Evolutionary conservation across 1,140 invertebrate genomes (phyloP), one percentile per base, ranked within the genome.

Genomic region (Diorhabda sublineata): DNA sequence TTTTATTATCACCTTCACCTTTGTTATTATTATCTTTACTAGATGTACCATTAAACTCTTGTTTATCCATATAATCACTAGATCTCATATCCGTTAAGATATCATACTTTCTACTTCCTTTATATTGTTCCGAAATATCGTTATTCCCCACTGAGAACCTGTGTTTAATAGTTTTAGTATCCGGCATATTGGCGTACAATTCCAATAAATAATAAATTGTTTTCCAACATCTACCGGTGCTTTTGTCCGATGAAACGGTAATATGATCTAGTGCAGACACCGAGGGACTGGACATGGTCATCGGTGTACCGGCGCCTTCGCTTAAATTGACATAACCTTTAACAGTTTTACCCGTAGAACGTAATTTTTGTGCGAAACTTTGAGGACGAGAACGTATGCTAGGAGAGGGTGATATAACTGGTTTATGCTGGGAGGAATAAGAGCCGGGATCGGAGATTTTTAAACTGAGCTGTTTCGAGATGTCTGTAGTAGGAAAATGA

Each of bases 171-270:
- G 94, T 97, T 81, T 97, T 97, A 0, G 93, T 93, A 78, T 97
- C 95, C 0, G 96, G 95, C 87, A 95, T 93, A 11, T 92, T 95
- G 3, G 95, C 94, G 79, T 98, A 98, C 41, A 98, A 82, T 77
- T 98, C 94, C 47, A 98, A 82, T 11, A 98, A 84, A 80, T 95
- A 91, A 79, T 96, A 97, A 71, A 98, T 91, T 4, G 94, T 98
- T 79, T 93, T 91, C 96, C 96, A 98, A 78, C 96, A 98, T 72
- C 91, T 88, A 45, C 80, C 83, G 64, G 83, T 82, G 68, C 81
- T 81, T 71, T 84, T 85, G 63, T 85, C 84, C 3, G 82, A 81
- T 2, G 83, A 75, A 3, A 83, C 78, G 1, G 83, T 84, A 42
- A 85, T 84, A 67, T 87, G 85, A 44, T 89, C 87, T 7, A 88